phyloP scores from a whole-genome alignment of 2,888 invertebrate species.

The Beris morrisii region DNA sequence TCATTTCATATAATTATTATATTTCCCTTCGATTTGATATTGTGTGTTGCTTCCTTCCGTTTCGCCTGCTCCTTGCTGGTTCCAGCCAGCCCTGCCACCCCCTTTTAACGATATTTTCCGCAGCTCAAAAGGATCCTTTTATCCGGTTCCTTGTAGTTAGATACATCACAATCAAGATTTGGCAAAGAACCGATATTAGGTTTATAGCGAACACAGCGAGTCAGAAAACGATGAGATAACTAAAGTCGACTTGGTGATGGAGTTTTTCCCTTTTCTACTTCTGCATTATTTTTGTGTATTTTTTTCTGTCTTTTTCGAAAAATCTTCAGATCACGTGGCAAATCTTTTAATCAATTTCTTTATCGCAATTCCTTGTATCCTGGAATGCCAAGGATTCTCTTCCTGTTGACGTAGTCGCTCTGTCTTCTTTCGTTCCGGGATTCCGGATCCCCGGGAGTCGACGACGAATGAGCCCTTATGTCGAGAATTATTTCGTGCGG shows the following conservation, averaged over 20 bases:
- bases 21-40: constrained; percentile 12
- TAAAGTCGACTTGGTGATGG: too few relatives aligned
- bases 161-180: too few relatives aligned
- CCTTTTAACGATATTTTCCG: too few relatives aligned
- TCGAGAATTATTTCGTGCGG: constrained; percentile 30
- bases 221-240: too few relatives aligned
- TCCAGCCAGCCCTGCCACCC: too few relatives aligned
- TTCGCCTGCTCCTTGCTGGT: too few relatives aligned
- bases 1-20: constrained; percentile 19
- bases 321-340: constrained; percentile 31
- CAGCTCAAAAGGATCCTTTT: too few relatives aligned
- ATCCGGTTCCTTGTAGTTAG: too few relatives aligned
- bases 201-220: too few relatives aligned
- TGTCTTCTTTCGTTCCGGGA: constrained; percentile 1
- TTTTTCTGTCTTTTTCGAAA: background rate
- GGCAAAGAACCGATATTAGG: too few relatives aligned
- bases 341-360: constrained; percentile 34
- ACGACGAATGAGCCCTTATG: constrained; percentile 13
- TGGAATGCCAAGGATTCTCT: constrained; percentile 24
- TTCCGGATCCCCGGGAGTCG: constrained; percentile 4
- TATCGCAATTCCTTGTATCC: constrained; percentile 29
- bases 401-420: constrained; percentile 21
- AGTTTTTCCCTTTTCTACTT: too few relatives aligned
- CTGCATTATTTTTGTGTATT: too few relatives aligned
- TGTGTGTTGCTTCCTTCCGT: background rate